These are phyloP conservation scores for Oreotrochilus melanogaster DNA, from an alignment of 2,113 vertebrate genomes.

Conservation along the genomic window DNA sequence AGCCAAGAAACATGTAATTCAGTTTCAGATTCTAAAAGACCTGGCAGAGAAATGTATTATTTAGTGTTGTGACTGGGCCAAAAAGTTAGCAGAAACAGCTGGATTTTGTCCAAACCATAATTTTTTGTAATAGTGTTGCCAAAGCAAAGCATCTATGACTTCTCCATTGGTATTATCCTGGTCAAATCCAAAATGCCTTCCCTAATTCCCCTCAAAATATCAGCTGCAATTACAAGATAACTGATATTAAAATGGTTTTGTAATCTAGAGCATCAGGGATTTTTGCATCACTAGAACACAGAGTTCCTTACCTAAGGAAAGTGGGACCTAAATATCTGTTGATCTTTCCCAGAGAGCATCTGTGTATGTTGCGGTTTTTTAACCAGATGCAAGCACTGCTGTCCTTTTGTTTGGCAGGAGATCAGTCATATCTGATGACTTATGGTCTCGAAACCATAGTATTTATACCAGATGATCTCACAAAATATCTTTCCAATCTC, in stretches of 20 bases:
- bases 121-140: background rate
- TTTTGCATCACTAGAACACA: background rate
- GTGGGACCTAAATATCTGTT: background rate
- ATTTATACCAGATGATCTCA: background rate
- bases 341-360: background rate
- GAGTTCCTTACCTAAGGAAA: background rate
- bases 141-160: background rate
- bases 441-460: background rate
- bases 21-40: background rate
- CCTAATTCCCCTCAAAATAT: background rate
- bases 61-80: background rate
- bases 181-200: background rate
- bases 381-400: background rate
- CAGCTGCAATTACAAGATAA: background rate
- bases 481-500: background rate
- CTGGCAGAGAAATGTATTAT: background rate
- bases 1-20: background rate
- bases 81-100: background rate
- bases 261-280: background rate
- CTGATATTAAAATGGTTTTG: background rate
- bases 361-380: background rate
- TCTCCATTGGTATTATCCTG: background rate
- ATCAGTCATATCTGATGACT: background rate
- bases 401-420: background rate
- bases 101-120: background rate